Base-by-base conservation (phyloP, 2,797 vertebrate genomes). In the Diceros bicornis region DNA sequence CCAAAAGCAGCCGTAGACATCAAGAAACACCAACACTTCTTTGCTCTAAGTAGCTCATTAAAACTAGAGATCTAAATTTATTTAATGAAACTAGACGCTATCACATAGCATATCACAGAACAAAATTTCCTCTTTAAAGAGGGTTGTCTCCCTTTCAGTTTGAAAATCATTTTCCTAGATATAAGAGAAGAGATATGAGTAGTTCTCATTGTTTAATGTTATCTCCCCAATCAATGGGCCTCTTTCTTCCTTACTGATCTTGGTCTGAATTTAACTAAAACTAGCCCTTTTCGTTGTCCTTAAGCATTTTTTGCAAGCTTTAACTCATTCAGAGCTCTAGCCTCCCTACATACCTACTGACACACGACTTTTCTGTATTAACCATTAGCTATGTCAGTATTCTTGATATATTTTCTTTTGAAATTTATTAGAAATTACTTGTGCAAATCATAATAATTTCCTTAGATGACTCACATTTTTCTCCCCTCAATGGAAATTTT, bases 191-290 rank as follows among this genome's bases (percentile, higher is more conserved):
- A 21, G 44, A 96, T 55, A 71, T 89, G 29, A 85, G 57, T n/a
- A 89, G 64, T 64, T 57, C n/a, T 90, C 29, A 81, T 72, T 72
- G 74, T 77, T 74, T 86, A 89, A 75, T 61, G n/a, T 52, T 75
- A 34, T 41, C 34, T 89, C 23, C n/a, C 27, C 27, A 89, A 69
- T 44, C 6, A 77, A 47, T 17, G 17, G 8, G 29, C 18, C 27
- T 84, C 44, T 86, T 78, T 88, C 72, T 47, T 62, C 25, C 57
- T 84, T 86, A 86, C 8, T 66, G 32, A 77, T 52, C 6, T 61
- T 83, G 47, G n/a, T 81, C 71, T 92, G 71, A 77, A 88, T 89
- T 83, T 75, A 77, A 9, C 41, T 77, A 62, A 83, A 83, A 84
- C 50, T 82, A 95, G 74, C 10, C 57, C 55, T 79, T 66, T 52